Conservation (phyloP, 2,113 vertebrate species). For the Neodon shergylaensis region DNA sequence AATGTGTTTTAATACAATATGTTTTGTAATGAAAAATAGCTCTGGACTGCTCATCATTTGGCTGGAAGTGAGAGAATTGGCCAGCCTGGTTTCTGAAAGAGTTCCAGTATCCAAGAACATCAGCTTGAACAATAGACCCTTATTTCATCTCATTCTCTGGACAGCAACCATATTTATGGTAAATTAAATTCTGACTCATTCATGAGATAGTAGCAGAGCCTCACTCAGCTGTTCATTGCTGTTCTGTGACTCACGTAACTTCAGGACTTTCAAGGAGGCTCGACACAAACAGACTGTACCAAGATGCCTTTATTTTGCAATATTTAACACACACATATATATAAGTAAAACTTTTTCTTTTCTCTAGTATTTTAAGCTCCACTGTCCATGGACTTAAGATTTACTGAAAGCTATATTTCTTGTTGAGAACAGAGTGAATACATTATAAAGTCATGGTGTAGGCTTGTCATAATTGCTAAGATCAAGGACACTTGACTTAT, state of each 20-base stretch:
- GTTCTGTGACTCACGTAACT: neutral
- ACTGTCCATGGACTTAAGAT: neutral
- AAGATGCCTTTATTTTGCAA: neutral
- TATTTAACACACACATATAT: neutral
- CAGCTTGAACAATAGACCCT: slow-evolving; percentile 53
- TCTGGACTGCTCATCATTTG: slow-evolving; percentile 20
- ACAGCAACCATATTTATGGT: neutral
- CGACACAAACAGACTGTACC: neutral
- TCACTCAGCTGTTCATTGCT: neutral
- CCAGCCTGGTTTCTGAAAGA: slow-evolving; percentile 48
- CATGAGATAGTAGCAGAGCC: neutral
- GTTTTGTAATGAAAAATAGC: slow-evolving; percentile 29
- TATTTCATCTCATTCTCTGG: neutral
- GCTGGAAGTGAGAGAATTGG: slow-evolving; percentile 19
- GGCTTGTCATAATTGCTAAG: slow-evolving; percentile 26
- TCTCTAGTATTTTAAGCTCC: neutral
- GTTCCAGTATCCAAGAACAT: slow-evolving; percentile 45
- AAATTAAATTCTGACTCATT: slow-evolving; percentile 63
- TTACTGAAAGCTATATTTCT: neutral
- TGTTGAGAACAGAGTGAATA: slow-evolving; percentile 3
- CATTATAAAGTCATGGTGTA: neutral
- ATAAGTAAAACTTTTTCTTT: slow-evolving; percentile 1
- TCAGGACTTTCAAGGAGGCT: neutral
- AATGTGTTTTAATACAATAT: neutral
- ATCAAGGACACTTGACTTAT: slow-evolving; percentile 6